These are phyloP conservation scores for Platycnemis pennipes DNA, from an alignment of 2,888 invertebrate species.

Conservation along the genomic window DNA sequence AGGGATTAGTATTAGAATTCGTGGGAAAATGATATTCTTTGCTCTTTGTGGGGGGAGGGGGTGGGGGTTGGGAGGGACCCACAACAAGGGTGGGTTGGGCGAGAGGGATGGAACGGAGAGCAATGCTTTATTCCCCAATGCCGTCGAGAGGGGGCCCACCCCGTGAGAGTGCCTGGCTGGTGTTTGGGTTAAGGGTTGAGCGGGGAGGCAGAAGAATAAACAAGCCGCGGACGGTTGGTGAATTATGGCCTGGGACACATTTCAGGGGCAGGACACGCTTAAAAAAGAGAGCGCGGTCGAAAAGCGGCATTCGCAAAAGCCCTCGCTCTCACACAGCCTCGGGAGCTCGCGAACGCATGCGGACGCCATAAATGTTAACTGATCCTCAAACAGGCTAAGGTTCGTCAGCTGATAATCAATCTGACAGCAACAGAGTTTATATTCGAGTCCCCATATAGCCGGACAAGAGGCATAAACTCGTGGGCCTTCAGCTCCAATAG, in stretches of 20 bases:
- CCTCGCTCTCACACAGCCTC: no score
- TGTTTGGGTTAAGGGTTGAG: neutral
- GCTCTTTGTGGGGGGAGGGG: no score
- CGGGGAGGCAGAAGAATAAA: neutral
- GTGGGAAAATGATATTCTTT: neutral
- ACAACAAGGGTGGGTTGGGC: no score
- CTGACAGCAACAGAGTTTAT: neutral
- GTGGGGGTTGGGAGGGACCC: no score
- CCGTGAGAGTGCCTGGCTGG: neutral
- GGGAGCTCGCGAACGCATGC: neutral
- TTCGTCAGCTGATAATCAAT: neutral
- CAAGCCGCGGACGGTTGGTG: neutral
- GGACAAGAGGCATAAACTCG: no score
- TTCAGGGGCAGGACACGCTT: neutral
- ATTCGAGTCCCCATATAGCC: no score
- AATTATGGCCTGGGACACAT: slow-evolving; percentile 23
- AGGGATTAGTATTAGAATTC: neutral
- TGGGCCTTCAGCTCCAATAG: no score
- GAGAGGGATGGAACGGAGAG: neutral
- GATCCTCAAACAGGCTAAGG: neutral
- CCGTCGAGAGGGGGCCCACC: neutral
- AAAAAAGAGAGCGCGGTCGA: neutral
- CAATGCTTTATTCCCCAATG: neutral
- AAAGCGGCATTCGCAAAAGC: neutral
- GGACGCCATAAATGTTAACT: neutral